Evolutionary conservation across 2,113 vertebrate species (phyloP).

Genomic region (Corvus moneduloides): DNA sequence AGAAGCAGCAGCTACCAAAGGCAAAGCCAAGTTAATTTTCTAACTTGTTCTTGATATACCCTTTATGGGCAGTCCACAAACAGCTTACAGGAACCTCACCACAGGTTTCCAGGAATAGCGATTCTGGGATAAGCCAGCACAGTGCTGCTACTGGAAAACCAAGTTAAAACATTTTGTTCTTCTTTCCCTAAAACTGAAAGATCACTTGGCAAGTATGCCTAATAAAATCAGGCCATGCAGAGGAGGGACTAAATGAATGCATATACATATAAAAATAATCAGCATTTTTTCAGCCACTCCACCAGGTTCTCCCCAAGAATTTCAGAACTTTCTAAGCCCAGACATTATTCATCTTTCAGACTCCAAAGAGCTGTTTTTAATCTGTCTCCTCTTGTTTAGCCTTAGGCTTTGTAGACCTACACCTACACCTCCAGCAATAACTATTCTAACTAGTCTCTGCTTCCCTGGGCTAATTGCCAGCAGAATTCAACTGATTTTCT

Average conservation of each 20-base stretch:
- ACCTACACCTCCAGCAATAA: constrained; percentile 12
- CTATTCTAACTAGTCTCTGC: constrained; percentile 13
- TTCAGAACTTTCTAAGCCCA: not conserved
- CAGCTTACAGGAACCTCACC: not conserved
- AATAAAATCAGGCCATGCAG: not conserved
- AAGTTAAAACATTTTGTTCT: not conserved
- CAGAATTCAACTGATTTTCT: constrained; percentile 9
- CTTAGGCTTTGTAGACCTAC: not conserved
- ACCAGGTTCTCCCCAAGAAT: not conserved
- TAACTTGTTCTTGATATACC: not conserved
- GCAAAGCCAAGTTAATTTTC: not conserved
- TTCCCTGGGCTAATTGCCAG: constrained; percentile 29
- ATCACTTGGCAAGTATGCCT: not conserved
- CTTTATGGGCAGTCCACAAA: not conserved
- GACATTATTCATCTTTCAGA: not conserved
- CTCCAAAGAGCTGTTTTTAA: constrained; percentile 27
- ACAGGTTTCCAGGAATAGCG: not conserved
- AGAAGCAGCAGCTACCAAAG: not conserved
- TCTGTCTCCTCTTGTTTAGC: constrained; percentile 1
- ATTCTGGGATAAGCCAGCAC: not conserved
- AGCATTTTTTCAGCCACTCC: not conserved
- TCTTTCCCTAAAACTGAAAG: not conserved
- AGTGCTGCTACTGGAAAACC: not conserved
- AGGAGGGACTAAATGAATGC: not conserved
- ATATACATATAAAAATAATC: not conserved